Percentiles rank a stretch among this genome's conserved stretches.
Conservation (phyloP, 2,113 vertebrate species). For the Pseudonaja textilis region DNA sequence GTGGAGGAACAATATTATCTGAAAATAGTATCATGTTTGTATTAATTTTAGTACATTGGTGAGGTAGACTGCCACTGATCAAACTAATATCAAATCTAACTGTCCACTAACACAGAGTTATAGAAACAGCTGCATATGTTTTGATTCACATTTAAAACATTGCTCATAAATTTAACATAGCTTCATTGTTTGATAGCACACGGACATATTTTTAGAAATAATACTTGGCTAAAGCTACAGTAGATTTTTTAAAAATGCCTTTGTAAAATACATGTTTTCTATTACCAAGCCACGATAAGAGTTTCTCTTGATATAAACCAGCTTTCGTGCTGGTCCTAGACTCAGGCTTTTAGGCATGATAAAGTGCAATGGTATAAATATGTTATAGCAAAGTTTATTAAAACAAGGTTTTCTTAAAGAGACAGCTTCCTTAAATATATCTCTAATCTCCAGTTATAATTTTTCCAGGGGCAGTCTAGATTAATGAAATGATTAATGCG, state of each 20-base stretch:
- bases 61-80: neutral
- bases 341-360: conserved; percentile 34
- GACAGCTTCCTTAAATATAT: conserved; percentile 25
- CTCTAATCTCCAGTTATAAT: conserved; percentile 37
- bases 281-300: conserved; percentile 18
- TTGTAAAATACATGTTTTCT: conserved; percentile 41
- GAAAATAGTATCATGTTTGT: neutral
- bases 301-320: conserved; percentile 53
- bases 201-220: conserved; percentile 18
- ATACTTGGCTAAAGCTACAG: conserved; percentile 24
- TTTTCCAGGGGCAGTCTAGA: conserved; percentile 21
- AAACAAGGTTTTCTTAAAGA: conserved; percentile 38
- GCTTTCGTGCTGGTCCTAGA: conserved; percentile 24
- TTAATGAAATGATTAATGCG: neutral
- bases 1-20: neutral
- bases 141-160: conserved; percentile 6
- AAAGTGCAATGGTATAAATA: conserved; percentile 15
- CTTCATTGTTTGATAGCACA: conserved; percentile 5
- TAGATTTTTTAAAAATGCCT: neutral
- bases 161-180: neutral
- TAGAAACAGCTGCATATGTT: conserved; percentile 23
- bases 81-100: conserved; percentile 28
- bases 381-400: conserved; percentile 20
- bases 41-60: neutral
- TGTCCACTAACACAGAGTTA: conserved; percentile 12